Base-by-base conservation (phyloP, 2,113 vertebrate genomes). In the Meleagris gallopavo region DNA sequence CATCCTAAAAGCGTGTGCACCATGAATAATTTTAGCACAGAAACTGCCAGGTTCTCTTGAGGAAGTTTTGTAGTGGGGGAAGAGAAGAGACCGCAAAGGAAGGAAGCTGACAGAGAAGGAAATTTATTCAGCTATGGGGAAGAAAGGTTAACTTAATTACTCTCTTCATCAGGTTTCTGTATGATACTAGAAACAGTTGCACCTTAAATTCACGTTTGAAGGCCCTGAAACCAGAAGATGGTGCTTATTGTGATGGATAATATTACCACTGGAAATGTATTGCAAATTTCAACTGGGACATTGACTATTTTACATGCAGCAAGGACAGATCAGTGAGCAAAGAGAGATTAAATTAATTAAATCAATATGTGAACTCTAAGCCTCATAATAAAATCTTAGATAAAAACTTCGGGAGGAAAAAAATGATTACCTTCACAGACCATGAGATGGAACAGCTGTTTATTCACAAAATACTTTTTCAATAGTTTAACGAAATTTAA, bases 331-430 rank as follows among this genome's bases (percentile, higher is more conserved):
- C 41, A 71, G 70, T 0, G 1, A 89, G 41, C 22, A 77, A 72
- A 88, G 73, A 41, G 10, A 91, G 69, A 78, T 78, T 60, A 52
- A 66, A 66, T 69, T 69, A 38, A 89, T 84, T 72, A 79, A 64
- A 85, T 82, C 58, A 85, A 43, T 34, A 15, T 89, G 40, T 0
- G 13, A 67, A 72, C 66, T 22, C 58, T 69, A 65, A 78, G 4
- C 16, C 18, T 79, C 66, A 55, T 38, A 64, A 60, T 11, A 85
- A 82, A 94, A 71, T 15, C 60, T 74, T 84, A 78, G 83, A 46
- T 54, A 93, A 82, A 60, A 71, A 71, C 11, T 79, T 75, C 32
- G 38, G 57, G 62, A 40, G 76, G 32, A 81, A 81, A 73, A 86
- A 90, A 61, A 1, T 29, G 7, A 74, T 93, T 62, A 45, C 20